Base-by-base conservation (phyloP, 2,888 invertebrate genomes). In the Campoplex capitator region DNA sequence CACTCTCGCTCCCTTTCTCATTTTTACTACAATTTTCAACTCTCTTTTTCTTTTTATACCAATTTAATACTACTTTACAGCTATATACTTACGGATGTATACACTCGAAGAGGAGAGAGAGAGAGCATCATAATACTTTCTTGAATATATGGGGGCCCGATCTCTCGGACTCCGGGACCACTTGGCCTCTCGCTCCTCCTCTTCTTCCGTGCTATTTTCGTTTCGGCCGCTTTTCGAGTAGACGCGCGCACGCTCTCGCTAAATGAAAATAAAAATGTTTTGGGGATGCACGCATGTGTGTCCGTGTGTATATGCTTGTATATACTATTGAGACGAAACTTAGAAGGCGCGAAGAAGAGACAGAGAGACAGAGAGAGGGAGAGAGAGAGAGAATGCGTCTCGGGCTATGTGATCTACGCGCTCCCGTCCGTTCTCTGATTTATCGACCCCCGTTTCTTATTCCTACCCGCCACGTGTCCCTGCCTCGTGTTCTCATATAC, bases 381-480 rank as follows among this genome's bases (percentile, higher is more conserved):
- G 23, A 23, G 23, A 23, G 54, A 74, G 84, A 70, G 51, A 71
- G 80, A 11, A 48, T 65, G 71, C 65, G 75, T 79, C 84, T 74
- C 70, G 80, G 75, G 67, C 83, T 85, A 74, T 83, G 90, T 90
- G 91, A 91, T 91, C 90, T 91, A 90, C 91, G 90, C 84, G 88
- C 75, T 83, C 88, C 86, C 89, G 88, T 87, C 90, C 90, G 90
- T 87, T 77, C 90, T 88, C 90, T 91, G 91, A 92, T 92, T 92
- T 91, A 92, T 92, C 90, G 90, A 89, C 86, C 89, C 88, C 88
- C 88, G 51, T 79, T 79, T 81, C 85, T 58, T 73, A 87, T 88
- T 85, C 87, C 84, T 84, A 87, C 81, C 82, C 85, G 65, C 82
- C 85, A 81, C 73, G 74, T 83, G 82, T 87, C 81, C 56, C 75